Conservation (phyloP, 2,888 invertebrate genomes). For the Diarsia brunnea region DNA sequence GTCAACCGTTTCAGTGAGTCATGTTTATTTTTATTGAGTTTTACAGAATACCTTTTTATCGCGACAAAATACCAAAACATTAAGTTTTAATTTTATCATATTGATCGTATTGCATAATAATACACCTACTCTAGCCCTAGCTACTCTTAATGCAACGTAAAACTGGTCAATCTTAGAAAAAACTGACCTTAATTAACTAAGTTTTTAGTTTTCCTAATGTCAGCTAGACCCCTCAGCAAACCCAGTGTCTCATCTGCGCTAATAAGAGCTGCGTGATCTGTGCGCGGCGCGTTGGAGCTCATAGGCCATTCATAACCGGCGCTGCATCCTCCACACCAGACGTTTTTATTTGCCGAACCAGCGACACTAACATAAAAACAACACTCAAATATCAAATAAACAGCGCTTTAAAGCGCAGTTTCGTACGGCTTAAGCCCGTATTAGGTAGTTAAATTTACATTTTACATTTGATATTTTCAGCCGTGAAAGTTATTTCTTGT, state of each 20-base stretch:
- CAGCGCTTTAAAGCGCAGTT: slow-evolving; percentile 85
- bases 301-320: slow-evolving; percentile 87
- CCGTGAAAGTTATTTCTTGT: slow-evolving; percentile 87
- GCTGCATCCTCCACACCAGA: slow-evolving; percentile 80
- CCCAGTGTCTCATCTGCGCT: slow-evolving; percentile 68
- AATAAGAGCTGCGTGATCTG: slow-evolving; percentile 68
- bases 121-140: not conserved
- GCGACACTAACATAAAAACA: slow-evolving; percentile 87
- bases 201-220: not conserved
- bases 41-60: not conserved
- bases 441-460: slow-evolving; percentile 90
- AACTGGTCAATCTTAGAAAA: not conserved
- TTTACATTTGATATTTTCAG: slow-evolving; percentile 89
- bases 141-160: not conserved
- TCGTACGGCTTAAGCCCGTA: slow-evolving; percentile 84
- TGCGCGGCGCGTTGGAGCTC: slow-evolving; percentile 76
- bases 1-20: slow-evolving; percentile 28
- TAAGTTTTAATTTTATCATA: not conserved
- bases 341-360: slow-evolving; percentile 87
- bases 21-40: slow-evolving; percentile 23
- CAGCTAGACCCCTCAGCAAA: not conserved
- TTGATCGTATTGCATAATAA: not conserved
- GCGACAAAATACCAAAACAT: not conserved
- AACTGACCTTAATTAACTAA: not conserved
- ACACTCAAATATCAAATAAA: slow-evolving; percentile 88